Base-by-base conservation (phyloP, 2,113 vertebrate species). In the Peromyscus leucopus region DNA sequence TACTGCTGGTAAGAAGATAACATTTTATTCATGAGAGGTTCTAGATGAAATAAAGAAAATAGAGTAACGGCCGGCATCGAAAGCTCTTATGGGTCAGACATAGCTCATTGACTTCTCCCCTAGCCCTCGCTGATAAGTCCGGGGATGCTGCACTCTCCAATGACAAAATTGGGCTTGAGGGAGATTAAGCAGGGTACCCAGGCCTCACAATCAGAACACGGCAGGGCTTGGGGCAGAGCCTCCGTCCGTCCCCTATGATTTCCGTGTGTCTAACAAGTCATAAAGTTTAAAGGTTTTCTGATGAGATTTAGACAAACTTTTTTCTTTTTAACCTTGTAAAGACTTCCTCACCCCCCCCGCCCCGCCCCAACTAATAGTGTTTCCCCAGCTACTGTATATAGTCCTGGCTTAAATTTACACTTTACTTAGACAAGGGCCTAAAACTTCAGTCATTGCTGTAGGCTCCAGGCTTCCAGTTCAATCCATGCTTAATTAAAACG, bases 1-100 rank as follows among this genome's bases (percentile, higher is more conserved):
- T 78, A 82, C 57, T 31, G 48, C 31, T 82, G 46, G 33, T 89
- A 42, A 59, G 80, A 89, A 90, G 86, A 74, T 28, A 85, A 65
- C 75, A 33, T 79, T 96, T 93, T 9, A 79, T 48, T 94, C 22
- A n/a, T 11, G 39, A 89, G 65, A 93, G 31, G 12, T 55, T 39
- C 24, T 93, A 93, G 46, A 83, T 79, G 61, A 71, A 63, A 48
- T 80, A 94, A 88, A 92, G 22, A 84, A 76, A 42, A 85, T 94
- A 63, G 94, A 86, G 55, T 33, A 57, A 80, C 16, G 36, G 69
- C 65, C n/a, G 26, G 19, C 65, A 83, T 91, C 83, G 48, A 91
- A 79, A 57, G 39, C 28, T 89, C 31, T 3, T 48, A 42, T 55
- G 24, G 21, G 15, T 95, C 72, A 84, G 71, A 85, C 74, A 33